Evolutionary conservation across 2,888 invertebrate genomes (phyloP).

Genomic region (Pristionchus japonicus): DNA sequence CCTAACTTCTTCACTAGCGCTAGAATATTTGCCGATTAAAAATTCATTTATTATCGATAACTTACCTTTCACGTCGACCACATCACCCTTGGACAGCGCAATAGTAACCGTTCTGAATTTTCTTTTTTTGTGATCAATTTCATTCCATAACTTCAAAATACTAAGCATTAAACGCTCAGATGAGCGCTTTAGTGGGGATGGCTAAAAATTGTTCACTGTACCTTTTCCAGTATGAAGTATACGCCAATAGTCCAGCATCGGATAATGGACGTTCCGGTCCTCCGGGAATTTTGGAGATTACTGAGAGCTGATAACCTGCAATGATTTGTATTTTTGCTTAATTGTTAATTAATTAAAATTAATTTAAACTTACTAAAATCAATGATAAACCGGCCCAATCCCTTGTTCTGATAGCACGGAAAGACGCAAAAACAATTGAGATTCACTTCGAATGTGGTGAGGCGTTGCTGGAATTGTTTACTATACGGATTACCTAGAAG

Average conservation of each 20-base stretch:
- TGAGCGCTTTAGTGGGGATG: too few relatives aligned
- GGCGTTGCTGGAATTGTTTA: not conserved
- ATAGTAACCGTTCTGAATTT: not conserved
- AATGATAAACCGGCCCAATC: constrained; percentile 39
- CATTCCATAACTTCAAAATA: too few relatives aligned
- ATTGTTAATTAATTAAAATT: not conserved
- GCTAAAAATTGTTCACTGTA: not conserved
- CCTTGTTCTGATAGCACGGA: constrained; percentile 29
- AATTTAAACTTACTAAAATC: not conserved
- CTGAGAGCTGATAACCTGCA: constrained; percentile 4
- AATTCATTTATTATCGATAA: not conserved
- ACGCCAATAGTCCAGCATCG: not conserved
- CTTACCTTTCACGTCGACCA: not conserved
- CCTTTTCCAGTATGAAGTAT: constrained; percentile 17
- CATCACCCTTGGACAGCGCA: not conserved
- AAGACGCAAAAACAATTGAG: constrained; percentile 35
- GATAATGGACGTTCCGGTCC: not conserved
- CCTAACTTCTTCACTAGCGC: not conserved
- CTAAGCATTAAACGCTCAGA: too few relatives aligned
- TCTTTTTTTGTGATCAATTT: too few relatives aligned
- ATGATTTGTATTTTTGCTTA: too few relatives aligned
- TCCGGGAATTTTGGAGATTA: not conserved
- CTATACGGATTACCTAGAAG: not conserved
- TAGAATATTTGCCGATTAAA: not conserved
- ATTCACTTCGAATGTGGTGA: not conserved